A percentile compares a stretch with the other conserved stretches of the same genome.
phyloP scores from a whole-genome alignment of 2,797 vertebrate genomes.

The Lateolabrax maculatus region DNA sequence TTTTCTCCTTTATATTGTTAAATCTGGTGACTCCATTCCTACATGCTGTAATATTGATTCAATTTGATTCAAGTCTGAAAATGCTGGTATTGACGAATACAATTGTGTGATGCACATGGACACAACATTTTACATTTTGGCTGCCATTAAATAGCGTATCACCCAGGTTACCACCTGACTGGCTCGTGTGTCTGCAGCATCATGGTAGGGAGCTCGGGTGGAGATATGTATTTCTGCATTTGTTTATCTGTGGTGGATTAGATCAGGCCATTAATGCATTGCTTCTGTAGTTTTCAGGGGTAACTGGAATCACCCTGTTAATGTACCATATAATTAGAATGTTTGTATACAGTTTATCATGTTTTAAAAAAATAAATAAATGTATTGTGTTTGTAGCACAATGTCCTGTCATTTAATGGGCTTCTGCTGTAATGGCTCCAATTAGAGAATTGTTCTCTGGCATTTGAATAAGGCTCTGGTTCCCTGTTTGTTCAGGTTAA shows the following conservation, averaged over 20 bases:
- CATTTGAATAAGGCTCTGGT: background rate
- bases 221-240: conserved; percentile 4
- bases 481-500: conserved; percentile 20
- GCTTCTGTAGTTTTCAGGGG: background rate
- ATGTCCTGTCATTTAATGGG: conserved; percentile 10
- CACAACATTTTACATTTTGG: background rate
- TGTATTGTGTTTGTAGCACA: conserved; percentile 2
- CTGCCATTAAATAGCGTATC: background rate
- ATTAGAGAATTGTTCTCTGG: conserved; percentile 2
- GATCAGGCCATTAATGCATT: conserved; percentile 5
- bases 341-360: conserved; percentile 10
- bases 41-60: conserved; percentile 12
- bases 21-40: background rate
- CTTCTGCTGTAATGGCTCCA: background rate
- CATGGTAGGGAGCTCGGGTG: too few relatives aligned
- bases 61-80: background rate
- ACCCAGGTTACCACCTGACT: background rate
- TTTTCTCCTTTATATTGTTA: conserved; percentile 13
- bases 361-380: too few relatives aligned
- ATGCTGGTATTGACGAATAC: conserved; percentile 1
- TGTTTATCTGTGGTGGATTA: conserved; percentile 17
- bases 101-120: background rate
- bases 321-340: conserved; percentile 18
- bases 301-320: background rate
- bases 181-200: background rate